These are phyloP conservation scores for Nipponacmea schrenckii DNA, from an alignment of 2,888 invertebrate genomes.

Conservation along the genomic window DNA sequence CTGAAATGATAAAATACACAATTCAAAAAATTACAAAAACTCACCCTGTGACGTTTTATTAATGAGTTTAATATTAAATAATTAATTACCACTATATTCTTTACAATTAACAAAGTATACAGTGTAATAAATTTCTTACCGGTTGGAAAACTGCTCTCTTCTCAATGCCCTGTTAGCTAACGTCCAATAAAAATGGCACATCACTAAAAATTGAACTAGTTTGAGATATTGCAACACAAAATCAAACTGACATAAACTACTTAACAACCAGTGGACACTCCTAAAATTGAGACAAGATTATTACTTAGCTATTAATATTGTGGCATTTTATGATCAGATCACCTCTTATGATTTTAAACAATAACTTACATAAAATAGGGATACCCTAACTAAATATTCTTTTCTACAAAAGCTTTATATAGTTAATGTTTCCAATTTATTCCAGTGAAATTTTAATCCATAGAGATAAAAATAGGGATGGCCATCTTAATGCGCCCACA, in stretches of 20 bases:
- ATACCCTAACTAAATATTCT: too few relatives aligned
- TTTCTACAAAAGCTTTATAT: too few relatives aligned
- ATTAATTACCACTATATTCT: neutral
- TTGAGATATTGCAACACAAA: conserved; percentile 70
- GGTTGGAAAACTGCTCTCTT: conserved; percentile 64
- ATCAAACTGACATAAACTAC: conserved; percentile 69
- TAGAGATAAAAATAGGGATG: too few relatives aligned
- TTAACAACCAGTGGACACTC: conserved; percentile 69
- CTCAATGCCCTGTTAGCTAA: conserved; percentile 69
- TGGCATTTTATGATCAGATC: neutral
- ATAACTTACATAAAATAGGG: too few relatives aligned
- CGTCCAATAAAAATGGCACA: conserved; percentile 72
- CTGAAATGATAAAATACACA: conserved; percentile 44
- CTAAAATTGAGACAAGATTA: conserved; percentile 56
- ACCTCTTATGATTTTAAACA: too few relatives aligned
- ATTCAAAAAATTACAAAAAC: conserved; percentile 6
- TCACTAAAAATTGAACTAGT: conserved; percentile 70
- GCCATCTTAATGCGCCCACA: too few relatives aligned
- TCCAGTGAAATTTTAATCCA: too few relatives aligned
- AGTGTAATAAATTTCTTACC: conserved; percentile 36
- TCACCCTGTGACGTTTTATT: too few relatives aligned
- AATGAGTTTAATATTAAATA: too few relatives aligned
- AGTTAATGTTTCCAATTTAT: too few relatives aligned
- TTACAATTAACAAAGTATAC: neutral
- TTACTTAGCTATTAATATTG: neutral